Percentiles rank a stretch among this genome's conserved stretches.
phyloP scores from a whole-genome alignment of 2,113 vertebrate genomes.

The Lycocorax pyrrhopterus region DNA sequence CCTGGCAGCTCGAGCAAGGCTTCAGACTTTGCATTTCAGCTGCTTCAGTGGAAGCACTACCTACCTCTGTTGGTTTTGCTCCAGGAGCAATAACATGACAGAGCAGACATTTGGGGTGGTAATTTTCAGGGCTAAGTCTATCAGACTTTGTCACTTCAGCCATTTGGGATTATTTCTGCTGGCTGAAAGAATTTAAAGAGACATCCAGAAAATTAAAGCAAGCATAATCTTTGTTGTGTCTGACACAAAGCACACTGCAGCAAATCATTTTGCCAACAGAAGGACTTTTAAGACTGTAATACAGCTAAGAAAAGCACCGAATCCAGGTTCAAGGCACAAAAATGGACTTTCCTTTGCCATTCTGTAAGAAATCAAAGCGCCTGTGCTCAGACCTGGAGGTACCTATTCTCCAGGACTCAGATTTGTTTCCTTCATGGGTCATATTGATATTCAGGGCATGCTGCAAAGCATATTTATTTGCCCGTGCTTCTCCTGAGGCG shows the following conservation, averaged over 20 bases:
- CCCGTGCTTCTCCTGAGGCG: background rate
- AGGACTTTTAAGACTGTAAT: background rate
- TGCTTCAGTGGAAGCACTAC: background rate
- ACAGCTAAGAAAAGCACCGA: background rate
- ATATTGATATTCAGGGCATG: background rate
- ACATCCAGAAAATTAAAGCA: background rate
- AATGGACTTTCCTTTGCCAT: background rate
- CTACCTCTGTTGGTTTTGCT: background rate
- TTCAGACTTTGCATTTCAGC: background rate
- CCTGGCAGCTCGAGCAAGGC: background rate
- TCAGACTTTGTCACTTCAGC: background rate
- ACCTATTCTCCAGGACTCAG: background rate
- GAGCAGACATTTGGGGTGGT: background rate
- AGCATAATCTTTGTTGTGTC: background rate
- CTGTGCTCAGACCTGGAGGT: background rate
- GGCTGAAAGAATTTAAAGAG: background rate
- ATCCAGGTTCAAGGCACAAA: background rate
- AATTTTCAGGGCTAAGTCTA: background rate
- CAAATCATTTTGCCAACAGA: background rate
- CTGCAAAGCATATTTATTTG: background rate
- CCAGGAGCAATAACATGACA: background rate
- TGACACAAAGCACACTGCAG: background rate
- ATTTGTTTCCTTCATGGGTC: background rate
- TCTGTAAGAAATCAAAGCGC: background rate
- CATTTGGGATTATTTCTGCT: background rate